Evolutionary conservation across 1,140 invertebrate genomes (phyloP), one percentile per base, ranked within the genome.

Genomic region (Brachionus manjavacas): DNA sequence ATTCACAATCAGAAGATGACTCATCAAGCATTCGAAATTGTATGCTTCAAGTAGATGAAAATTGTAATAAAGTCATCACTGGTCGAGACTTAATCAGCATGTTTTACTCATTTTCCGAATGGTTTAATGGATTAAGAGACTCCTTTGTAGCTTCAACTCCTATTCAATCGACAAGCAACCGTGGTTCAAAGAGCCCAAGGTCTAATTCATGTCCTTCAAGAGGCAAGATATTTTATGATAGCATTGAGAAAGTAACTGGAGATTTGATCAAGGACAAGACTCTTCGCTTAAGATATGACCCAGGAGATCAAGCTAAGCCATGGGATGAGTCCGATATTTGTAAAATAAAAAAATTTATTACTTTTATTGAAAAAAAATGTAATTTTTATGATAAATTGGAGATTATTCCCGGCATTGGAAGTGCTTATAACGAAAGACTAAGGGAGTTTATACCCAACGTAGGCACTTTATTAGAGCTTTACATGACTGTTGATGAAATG

Each of bases 41-140:
- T 2, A 35, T 76, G n/a, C 20, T 49, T 0, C 41, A 46, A 14
- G 43, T 76, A 8, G 72, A 76, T 28, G 20, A 46, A 28, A 76
- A 25, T 11, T 76, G 72, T 25, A 46, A 49, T 23, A 76, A 76
- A 28, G 16, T 76, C 3, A 12, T 76, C n/a, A 76, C 39, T 49
- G 72, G 72, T 12, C 39, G 43, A 11, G 72, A 76, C 20, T 76
- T 76, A 23, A 49, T 76, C 25, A 23, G 25, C 23, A 76, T 76
- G 16, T 76, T 49, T 25, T 76, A 76, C 20, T 76, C 72, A 3
- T 76, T 76, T 49, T 76, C 72, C 7, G 43, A 76, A 8, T 76
- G 72, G 72, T 76, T 76, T 28, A 76, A 76, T 35, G 43, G 72
- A 8, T 9, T 76, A 4, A 76, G 49, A 28, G 72, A 49, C n/a